Conservation (phyloP, 2,888 invertebrate species). For the Ochlodes sylvanus region DNA sequence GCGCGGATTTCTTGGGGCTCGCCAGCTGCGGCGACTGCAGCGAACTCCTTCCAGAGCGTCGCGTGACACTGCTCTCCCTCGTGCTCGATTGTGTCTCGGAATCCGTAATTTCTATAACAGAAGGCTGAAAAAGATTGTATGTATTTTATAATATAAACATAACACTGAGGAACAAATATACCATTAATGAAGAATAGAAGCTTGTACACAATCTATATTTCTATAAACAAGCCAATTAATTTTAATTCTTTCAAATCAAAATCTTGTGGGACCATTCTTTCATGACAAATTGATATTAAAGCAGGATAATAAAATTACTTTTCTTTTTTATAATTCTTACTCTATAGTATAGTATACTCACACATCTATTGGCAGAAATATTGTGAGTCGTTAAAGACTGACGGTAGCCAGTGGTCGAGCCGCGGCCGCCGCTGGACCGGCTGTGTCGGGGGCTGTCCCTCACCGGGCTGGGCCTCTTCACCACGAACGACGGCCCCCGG, state of each 20-base stretch:
- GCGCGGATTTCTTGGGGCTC: constrained; percentile 68
- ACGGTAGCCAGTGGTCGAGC: not conserved
- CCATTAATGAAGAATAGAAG: too few relatives aligned
- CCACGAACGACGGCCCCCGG: constrained; percentile 23
- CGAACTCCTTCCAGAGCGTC: constrained; percentile 43
- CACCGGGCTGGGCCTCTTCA: constrained; percentile 36
- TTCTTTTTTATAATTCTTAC: too few relatives aligned
- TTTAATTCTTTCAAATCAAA: too few relatives aligned
- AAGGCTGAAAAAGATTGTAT: constrained; percentile 48
- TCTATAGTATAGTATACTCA: too few relatives aligned
- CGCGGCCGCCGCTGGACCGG: not conserved
- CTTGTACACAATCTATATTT: too few relatives aligned
- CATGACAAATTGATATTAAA: too few relatives aligned
- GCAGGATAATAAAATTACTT: too few relatives aligned
- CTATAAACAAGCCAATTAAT: too few relatives aligned
- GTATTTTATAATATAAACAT: too few relatives aligned
- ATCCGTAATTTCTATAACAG: constrained; percentile 57
- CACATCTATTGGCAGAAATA: not conserved
- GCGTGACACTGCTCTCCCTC: constrained; percentile 39
- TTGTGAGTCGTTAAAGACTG: not conserved
- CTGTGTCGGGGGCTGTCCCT: constrained; percentile 18
- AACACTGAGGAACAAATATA: too few relatives aligned
- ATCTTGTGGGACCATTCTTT: too few relatives aligned
- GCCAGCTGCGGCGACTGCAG: constrained; percentile 45
- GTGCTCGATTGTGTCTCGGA: constrained; percentile 43